These are phyloP conservation scores for Brachionus rotundiformis DNA, from an alignment of 1,140 invertebrate species.

Conservation along the genomic window DNA sequence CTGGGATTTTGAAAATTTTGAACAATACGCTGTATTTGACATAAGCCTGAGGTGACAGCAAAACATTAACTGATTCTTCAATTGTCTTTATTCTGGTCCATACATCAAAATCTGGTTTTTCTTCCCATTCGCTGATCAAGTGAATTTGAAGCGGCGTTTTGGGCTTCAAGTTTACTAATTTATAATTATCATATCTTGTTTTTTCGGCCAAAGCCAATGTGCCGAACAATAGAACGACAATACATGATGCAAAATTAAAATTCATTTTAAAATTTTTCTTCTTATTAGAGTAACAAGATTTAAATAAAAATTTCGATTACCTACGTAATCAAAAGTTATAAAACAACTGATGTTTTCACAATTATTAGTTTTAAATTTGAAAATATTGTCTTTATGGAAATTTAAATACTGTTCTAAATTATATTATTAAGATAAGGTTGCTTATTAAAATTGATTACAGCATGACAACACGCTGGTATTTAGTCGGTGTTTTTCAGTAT, in stretches of 20 bases:
- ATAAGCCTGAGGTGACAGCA: slow-evolving; percentile 29
- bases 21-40: slow-evolving; percentile 39
- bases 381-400: background rate
- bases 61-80: slow-evolving; percentile 27
- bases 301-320: background rate
- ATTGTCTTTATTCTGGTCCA: slow-evolving; percentile 25
- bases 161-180: background rate
- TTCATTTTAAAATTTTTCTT: slow-evolving; percentile 35
- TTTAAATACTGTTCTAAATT: no score
- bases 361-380: background rate
- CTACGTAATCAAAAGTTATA: slow-evolving; percentile 18
- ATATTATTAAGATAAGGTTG: no score
- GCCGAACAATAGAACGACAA: slow-evolving; percentile 20
- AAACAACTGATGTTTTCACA: background rate
- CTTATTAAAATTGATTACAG: no score
- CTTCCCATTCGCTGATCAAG: slow-evolving; percentile 18
- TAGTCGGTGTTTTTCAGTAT: no score
- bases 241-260: background rate
- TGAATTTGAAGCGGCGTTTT: slow-evolving; percentile 15
- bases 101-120: slow-evolving; percentile 26
- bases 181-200: background rate
- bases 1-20: slow-evolving; percentile 5
- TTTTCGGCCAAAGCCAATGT: background rate
- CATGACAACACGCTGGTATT: no score
- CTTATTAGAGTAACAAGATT: background rate